Conservation (phyloP, 1,140 invertebrate species). For the Drosophila pseudoananassae region DNA sequence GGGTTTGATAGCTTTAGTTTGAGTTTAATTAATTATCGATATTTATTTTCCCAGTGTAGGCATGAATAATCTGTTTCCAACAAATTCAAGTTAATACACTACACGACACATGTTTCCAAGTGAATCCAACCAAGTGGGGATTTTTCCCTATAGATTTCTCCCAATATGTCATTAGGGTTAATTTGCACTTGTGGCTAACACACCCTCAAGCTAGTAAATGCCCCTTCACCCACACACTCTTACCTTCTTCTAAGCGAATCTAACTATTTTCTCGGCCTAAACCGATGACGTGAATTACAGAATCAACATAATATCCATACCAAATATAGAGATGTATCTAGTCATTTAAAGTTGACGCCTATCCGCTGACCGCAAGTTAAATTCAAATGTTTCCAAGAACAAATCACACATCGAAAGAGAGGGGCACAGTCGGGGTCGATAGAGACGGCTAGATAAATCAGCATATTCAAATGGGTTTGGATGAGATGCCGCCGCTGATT, state of each 20-base stretch:
- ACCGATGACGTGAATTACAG: slow-evolving; percentile 55
- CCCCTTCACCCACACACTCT: slow-evolving; percentile 11
- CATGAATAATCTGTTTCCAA: background rate
- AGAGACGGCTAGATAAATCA: slow-evolving; percentile 26
- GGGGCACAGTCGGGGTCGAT: background rate
- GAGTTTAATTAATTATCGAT: background rate
- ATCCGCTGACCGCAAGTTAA: slow-evolving; percentile 49
- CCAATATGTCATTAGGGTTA: slow-evolving; percentile 23
- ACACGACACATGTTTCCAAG: background rate
- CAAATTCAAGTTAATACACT: slow-evolving; percentile 2
- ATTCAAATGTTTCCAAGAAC: slow-evolving; percentile 56
- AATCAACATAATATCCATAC: slow-evolving; percentile 38
- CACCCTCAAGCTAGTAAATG: slow-evolving; percentile 4
- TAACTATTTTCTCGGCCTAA: slow-evolving; percentile 1
- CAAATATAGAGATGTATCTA: slow-evolving; percentile 46
- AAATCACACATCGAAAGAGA: slow-evolving; percentile 46
- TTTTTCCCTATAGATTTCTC: slow-evolving; percentile 22
- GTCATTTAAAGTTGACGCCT: slow-evolving; percentile 13
- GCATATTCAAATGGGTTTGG: slow-evolving; percentile 47
- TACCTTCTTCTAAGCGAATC: background rate
- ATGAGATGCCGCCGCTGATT: slow-evolving; percentile 52
- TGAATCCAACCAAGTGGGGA: slow-evolving; percentile 16
- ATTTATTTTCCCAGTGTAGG: background rate
- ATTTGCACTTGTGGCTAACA: slow-evolving; percentile 31
- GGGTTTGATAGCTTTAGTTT: no score